Evolutionary conservation across 2,113 vertebrate genomes (phyloP).

Genomic region (Mastomys coucha): DNA sequence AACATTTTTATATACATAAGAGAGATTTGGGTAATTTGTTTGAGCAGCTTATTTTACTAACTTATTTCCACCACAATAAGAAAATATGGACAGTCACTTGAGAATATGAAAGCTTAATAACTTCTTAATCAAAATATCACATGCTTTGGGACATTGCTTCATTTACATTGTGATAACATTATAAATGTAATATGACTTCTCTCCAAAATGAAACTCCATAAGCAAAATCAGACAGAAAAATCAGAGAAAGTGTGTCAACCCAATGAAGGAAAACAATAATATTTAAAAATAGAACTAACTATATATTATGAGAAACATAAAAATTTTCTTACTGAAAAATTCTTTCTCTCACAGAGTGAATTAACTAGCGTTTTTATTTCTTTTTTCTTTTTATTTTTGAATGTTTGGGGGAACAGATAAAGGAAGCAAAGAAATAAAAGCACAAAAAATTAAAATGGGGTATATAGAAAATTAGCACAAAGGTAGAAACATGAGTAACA

Average conservation of each 20-base stretch:
- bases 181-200: neutral
- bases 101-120: neutral
- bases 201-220: neutral
- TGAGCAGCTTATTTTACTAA: neutral
- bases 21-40: neutral
- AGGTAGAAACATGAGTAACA: neutral
- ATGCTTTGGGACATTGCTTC: neutral
- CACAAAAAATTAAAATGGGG: neutral
- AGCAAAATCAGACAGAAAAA: constrained; percentile 10
- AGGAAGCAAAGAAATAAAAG: constrained; percentile 24
- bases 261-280: constrained; percentile 5
- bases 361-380: neutral
- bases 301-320: neutral
- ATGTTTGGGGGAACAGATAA: neutral
- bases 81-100: neutral
- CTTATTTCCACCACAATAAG: neutral
- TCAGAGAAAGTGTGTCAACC: neutral
- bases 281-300: neutral
- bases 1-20: neutral
- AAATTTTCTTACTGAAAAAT: neutral
- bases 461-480: neutral
- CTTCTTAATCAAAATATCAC: neutral
- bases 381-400: neutral
- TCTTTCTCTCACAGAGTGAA: neutral
- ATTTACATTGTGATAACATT: neutral